A percentile compares a stretch with the other conserved stretches of the same genome.
phyloP scores from a whole-genome alignment of 1,140 invertebrate species.

The Aphis gossypii region DNA sequence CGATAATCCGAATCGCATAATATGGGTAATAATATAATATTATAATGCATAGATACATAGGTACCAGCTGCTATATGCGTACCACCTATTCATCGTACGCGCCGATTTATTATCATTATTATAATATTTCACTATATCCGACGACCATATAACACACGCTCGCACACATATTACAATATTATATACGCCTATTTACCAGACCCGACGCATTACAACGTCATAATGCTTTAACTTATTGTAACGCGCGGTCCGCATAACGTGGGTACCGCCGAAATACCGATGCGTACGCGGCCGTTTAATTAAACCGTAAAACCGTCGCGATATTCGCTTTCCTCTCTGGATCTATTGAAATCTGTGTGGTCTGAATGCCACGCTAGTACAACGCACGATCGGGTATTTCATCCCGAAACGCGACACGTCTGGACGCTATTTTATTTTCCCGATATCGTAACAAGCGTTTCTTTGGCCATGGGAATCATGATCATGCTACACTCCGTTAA shows the following conservation, averaged over 20 bases:
- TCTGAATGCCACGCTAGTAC: neutral
- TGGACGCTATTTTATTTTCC: no score
- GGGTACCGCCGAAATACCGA: neutral
- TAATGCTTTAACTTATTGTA: neutral
- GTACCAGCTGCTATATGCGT: neutral
- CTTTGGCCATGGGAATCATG: no score
- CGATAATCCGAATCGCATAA: constrained; percentile 14
- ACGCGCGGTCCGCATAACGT: neutral
- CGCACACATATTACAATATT: neutral
- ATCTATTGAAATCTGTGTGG: constrained; percentile 16
- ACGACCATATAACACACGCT: neutral
- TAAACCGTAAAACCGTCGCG: neutral
- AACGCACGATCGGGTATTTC: no score
- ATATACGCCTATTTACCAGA: neutral
- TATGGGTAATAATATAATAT: neutral
- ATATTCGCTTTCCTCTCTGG: neutral
- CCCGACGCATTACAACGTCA: no score
- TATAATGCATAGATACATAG: neutral
- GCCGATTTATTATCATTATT: constrained; percentile 32
- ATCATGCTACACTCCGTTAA: no score
- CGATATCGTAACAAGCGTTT: no score
- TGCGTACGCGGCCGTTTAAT: neutral
- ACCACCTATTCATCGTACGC: neutral
- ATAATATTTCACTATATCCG: neutral
- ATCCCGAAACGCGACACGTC: no score